Evolutionary conservation across 2,113 vertebrate genomes (phyloP).

Genomic region (Notarius quadriscutis): DNA sequence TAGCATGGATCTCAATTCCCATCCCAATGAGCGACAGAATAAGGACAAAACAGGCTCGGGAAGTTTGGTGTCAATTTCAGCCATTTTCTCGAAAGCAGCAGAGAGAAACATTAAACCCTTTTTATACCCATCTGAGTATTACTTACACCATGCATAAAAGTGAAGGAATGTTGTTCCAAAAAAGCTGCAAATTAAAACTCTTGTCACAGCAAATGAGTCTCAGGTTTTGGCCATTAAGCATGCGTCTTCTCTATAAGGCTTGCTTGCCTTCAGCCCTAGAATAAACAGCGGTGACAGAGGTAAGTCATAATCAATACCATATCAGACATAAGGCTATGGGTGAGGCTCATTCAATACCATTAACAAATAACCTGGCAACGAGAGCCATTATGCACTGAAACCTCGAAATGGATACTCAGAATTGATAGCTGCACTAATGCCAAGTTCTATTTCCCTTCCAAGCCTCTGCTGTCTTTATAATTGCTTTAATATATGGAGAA

Average conservation of each 20-base stretch:
- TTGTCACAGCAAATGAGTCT: conserved; percentile 55
- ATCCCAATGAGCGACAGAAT: conserved; percentile 65
- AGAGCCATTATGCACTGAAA: conserved; percentile 43
- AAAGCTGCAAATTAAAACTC: conserved; percentile 53
- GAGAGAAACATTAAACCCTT: conserved; percentile 54
- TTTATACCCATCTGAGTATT: conserved; percentile 58
- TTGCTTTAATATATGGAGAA: conserved; percentile 48
- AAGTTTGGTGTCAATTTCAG: conserved; percentile 70
- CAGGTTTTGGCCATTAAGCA: conserved; percentile 32
- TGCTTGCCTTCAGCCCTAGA: conserved; percentile 26
- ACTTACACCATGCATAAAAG: conserved; percentile 56
- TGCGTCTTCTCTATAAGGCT: conserved; percentile 36
- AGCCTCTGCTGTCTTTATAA: conserved; percentile 22
- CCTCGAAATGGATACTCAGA: conserved; percentile 27
- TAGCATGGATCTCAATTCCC: conserved; percentile 60
- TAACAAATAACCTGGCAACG: conserved; percentile 37
- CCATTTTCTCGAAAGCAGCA: conserved; percentile 58
- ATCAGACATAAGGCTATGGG: conserved; percentile 32
- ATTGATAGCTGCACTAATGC: conserved; percentile 29
- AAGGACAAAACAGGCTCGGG: conserved; percentile 62
- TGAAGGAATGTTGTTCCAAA: conserved; percentile 28
- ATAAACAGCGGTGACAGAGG: conserved; percentile 41
- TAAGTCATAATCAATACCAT: conserved; percentile 53
- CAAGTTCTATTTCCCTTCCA: conserved; percentile 24
- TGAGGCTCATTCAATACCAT: conserved; percentile 50